Percentiles rank a stretch among this genome's conserved stretches.
phyloP scores from a whole-genome alignment of 2,113 vertebrate species.

The Oreochromis tanganicae region DNA sequence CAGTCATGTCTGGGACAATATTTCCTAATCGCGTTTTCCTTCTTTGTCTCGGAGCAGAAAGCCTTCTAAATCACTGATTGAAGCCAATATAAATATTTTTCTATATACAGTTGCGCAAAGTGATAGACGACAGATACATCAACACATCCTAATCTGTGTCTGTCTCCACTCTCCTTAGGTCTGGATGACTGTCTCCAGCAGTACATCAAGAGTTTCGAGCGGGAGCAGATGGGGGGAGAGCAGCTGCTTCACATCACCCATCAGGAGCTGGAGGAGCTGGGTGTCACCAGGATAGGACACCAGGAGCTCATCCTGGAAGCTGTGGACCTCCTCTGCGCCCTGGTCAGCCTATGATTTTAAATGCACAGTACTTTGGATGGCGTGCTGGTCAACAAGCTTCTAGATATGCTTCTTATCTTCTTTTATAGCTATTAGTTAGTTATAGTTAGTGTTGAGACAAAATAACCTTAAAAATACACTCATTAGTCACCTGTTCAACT shows the following conservation, averaged over 20 bases:
- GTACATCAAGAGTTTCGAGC: constrained; percentile 90
- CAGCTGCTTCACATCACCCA: constrained; percentile 87
- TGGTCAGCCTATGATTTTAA: constrained; percentile 64
- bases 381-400: background rate
- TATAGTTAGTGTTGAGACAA: background rate
- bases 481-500: background rate
- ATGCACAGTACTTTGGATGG: background rate
- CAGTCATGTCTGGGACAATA: background rate
- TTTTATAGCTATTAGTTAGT: background rate
- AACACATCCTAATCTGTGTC: background rate
- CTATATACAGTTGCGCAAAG: background rate
- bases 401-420: background rate
- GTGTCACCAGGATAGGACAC: constrained; percentile 84
- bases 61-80: background rate
- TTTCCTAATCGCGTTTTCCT: background rate
- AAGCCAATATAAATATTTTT: background rate
- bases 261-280: constrained; percentile 86
- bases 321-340: constrained; percentile 82
- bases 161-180: constrained; percentile 63
- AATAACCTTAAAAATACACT: background rate
- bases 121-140: background rate
- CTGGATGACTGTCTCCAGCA: constrained; percentile 88
- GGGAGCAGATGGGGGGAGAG: constrained; percentile 85
- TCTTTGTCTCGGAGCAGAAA: background rate
- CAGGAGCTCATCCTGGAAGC: constrained; percentile 89